phyloP scores from a whole-genome alignment of 2,888 invertebrate species.

The Anodontia alba region DNA sequence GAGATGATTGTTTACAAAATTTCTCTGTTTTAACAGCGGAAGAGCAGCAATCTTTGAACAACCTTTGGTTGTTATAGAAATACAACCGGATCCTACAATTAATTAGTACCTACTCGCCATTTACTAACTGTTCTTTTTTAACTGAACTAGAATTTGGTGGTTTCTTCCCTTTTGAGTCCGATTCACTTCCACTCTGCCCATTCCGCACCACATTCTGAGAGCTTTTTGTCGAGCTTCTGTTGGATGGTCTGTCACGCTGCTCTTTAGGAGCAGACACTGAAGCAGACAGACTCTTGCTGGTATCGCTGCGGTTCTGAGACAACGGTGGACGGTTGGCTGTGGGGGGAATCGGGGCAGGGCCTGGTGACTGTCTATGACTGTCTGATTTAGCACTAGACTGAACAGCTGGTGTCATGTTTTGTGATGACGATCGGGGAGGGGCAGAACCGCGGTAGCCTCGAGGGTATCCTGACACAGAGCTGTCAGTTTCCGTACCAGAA shows the following conservation, averaged over 20 bases:
- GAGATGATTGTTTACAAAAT: neutral
- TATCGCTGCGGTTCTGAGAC: neutral
- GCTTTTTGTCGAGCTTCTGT: conserved; percentile 38
- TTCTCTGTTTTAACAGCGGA: neutral
- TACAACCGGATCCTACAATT: neutral
- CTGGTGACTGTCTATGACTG: conserved; percentile 2
- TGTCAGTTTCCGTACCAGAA: conserved; percentile 81
- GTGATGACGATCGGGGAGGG: conserved; percentile 31
- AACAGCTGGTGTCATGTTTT: neutral
- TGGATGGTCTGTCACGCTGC: conserved; percentile 57
- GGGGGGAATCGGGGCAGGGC: neutral
- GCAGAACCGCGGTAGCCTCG: conserved; percentile 33
- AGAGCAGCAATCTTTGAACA: neutral
- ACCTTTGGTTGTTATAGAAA: neutral
- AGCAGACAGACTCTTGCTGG: conserved; percentile 12
- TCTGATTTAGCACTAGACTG: conserved; percentile 14
- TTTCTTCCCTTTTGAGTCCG: conserved; percentile 72
- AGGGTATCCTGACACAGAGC: conserved; percentile 76
- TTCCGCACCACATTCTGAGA: conserved; percentile 48
- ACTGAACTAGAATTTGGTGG: conserved; percentile 57
- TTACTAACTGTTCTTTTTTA: conserved; percentile 75
- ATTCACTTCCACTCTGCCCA: conserved; percentile 73
- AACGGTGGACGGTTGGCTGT: conserved; percentile 20
- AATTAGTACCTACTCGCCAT: conserved; percentile 69
- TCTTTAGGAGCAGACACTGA: conserved; percentile 58